Percentiles rank a stretch among this genome's conserved stretches.
phyloP scores from a whole-genome alignment of 2,113 vertebrate species.

The Podocnemis expansa region DNA sequence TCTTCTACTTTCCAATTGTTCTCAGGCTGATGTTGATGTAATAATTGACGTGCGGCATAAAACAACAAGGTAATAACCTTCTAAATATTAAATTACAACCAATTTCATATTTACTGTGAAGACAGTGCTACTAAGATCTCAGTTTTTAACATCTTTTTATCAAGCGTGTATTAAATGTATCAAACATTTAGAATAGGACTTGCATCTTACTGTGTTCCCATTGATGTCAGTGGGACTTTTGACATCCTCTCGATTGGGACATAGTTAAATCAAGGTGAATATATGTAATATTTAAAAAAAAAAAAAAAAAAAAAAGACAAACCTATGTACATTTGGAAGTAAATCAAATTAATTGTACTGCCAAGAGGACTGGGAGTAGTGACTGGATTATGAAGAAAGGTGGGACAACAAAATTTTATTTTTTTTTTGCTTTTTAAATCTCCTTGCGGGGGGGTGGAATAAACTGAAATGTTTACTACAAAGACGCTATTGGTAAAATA shows the following conservation, averaged over 20 bases:
- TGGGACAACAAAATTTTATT: background rate
- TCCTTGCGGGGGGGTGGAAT: background rate
- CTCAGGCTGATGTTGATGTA: constrained; percentile 90
- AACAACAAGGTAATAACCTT: constrained; percentile 83
- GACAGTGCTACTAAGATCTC: background rate
- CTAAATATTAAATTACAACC: background rate
- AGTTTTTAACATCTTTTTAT: background rate
- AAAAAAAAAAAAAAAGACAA: too few species aligned
- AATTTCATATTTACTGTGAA: background rate
- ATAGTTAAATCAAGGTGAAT: background rate
- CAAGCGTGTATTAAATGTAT: background rate
- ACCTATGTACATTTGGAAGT: background rate
- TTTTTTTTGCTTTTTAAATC: background rate
- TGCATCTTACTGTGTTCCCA: background rate
- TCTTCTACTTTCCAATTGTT: constrained; percentile 93
- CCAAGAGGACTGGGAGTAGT: background rate
- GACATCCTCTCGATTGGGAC: background rate
- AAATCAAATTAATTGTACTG: background rate
- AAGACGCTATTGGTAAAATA: background rate
- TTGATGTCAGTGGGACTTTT: background rate
- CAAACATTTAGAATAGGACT: background rate
- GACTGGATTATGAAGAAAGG: background rate
- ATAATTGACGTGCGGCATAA: constrained; percentile 92
- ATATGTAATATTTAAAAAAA: too few species aligned
- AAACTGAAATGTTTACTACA: background rate